phyloP scores from a whole-genome alignment of 1,140 invertebrate species.

The Drosophila teissieri region DNA sequence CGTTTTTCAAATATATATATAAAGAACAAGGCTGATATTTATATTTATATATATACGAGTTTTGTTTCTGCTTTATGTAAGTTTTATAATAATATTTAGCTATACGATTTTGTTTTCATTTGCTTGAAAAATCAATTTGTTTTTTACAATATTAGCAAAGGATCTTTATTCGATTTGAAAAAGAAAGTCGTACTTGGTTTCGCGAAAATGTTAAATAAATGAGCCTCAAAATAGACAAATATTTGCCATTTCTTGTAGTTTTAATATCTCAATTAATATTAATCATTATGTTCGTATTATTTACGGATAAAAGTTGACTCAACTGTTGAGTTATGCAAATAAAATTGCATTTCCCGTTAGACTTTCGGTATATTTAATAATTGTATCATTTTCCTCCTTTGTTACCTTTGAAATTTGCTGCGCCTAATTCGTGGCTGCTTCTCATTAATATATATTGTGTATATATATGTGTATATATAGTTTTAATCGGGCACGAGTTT shows the following conservation, averaged over 20 bases:
- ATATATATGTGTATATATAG: slow-evolving; percentile 61
- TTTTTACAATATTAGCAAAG: slow-evolving; percentile 78
- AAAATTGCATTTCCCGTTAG: slow-evolving; percentile 47
- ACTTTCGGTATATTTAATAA: slow-evolving; percentile 37
- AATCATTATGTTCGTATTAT: slow-evolving; percentile 52
- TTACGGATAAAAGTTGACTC: slow-evolving; percentile 65
- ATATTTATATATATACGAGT: slow-evolving; percentile 65
- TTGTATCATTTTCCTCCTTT: slow-evolving; percentile 17
- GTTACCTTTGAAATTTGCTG: slow-evolving; percentile 58
- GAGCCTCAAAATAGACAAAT: slow-evolving; percentile 79
- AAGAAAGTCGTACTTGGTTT: slow-evolving; percentile 57
- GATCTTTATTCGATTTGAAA: slow-evolving; percentile 55
- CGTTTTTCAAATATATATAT: slow-evolving; percentile 74
- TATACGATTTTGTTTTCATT: slow-evolving; percentile 51
- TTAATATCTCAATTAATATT: slow-evolving; percentile 46
- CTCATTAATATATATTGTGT: slow-evolving; percentile 31
- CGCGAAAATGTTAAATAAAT: slow-evolving; percentile 69
- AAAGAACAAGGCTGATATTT: slow-evolving; percentile 83
- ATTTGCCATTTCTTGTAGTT: slow-evolving; percentile 60
- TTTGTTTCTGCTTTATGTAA: slow-evolving; percentile 65
- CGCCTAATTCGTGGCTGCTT: slow-evolving; percentile 61
- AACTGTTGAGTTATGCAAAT: slow-evolving; percentile 57
- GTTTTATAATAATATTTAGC: slow-evolving; percentile 81
- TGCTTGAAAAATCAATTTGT: slow-evolving; percentile 66
- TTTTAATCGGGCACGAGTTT: slow-evolving; percentile 82